phyloP scores from a whole-genome alignment of 2,888 invertebrate genomes.

The Patella caerulea region DNA sequence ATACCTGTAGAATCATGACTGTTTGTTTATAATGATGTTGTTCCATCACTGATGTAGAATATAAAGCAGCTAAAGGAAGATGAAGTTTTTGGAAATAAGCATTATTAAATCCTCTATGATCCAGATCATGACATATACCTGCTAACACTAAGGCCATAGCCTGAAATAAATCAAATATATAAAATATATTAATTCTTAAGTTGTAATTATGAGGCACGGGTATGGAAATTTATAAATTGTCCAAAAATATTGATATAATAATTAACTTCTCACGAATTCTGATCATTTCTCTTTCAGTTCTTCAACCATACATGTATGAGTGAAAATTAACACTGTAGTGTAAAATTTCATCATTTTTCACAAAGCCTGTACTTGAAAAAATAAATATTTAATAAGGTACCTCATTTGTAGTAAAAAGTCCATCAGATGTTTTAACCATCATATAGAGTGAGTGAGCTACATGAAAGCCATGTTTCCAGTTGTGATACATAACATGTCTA shows the following conservation, averaged over 20 bases:
- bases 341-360: too few relatives aligned
- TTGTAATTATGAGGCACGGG: too few relatives aligned
- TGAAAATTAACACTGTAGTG: too few relatives aligned
- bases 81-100: constrained; percentile 54
- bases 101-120: constrained; percentile 63
- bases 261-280: neutral
- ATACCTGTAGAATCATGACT: constrained; percentile 51
- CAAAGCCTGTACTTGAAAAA: too few relatives aligned
- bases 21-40: constrained; percentile 61
- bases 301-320: too few relatives aligned
- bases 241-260: neutral
- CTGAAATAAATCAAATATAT: constrained; percentile 22
- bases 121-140: constrained; percentile 60
- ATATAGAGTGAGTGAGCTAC: constrained; percentile 57
- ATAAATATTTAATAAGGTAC: constrained; percentile 17
- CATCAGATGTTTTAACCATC: constrained; percentile 36
- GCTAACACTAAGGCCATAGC: constrained; percentile 52
- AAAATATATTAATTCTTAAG: too few relatives aligned
- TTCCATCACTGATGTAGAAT: constrained; percentile 61
- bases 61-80: constrained; percentile 56
- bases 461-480: constrained; percentile 61
- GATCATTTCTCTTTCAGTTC: too few relatives aligned
- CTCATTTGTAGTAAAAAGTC: constrained; percentile 36
- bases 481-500: constrained; percentile 58
- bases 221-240: neutral